A percentile compares a stretch with the other conserved stretches of the same genome.
phyloP scores from a whole-genome alignment of 2,888 invertebrate species.

The Athripsodes cinereus region DNA sequence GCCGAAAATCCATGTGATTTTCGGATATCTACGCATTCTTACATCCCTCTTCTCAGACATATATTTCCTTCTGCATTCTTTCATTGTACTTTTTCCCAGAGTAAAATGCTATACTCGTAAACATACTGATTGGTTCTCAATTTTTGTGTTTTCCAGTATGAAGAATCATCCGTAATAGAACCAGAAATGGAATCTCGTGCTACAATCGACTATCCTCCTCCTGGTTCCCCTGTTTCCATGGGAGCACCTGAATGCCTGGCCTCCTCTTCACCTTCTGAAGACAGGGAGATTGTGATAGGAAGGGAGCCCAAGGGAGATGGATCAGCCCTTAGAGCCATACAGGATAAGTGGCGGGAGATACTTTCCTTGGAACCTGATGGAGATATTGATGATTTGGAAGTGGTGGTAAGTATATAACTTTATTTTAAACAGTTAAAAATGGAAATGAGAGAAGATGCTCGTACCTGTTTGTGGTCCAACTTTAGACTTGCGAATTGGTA shows the following conservation, averaged over 20 bases:
- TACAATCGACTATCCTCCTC: slow-evolving; percentile 49
- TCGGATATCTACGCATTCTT: no score
- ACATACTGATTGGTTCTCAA: no score
- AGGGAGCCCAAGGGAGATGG: slow-evolving; percentile 41
- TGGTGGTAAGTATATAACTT: slow-evolving; percentile 61
- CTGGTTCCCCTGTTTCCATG: slow-evolving; percentile 37
- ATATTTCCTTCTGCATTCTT: no score
- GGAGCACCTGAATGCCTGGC: slow-evolving; percentile 42
- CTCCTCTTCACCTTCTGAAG: slow-evolving; percentile 49
- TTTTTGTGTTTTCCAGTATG: slow-evolving; percentile 53
- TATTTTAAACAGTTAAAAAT: no score
- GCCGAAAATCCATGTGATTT: no score
- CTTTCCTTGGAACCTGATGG: slow-evolving; percentile 52
- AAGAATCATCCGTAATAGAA: slow-evolving; percentile 62
- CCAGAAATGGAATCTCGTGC: slow-evolving; percentile 60
- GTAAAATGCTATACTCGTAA: no score
- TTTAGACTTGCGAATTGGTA: no score
- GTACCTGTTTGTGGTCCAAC: no score
- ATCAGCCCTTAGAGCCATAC: slow-evolving; percentile 63
- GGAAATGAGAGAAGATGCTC: no score
- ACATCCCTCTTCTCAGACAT: no score
- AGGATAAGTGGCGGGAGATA: slow-evolving; percentile 70
- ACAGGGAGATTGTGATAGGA: slow-evolving; percentile 61
- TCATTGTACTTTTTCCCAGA: no score
- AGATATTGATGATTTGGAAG: slow-evolving; percentile 53